Percentiles rank a stretch among this genome's conserved stretches.
Evolutionary conservation across 1,140 invertebrate genomes (phyloP).

Genomic region (Lerema accius): DNA sequence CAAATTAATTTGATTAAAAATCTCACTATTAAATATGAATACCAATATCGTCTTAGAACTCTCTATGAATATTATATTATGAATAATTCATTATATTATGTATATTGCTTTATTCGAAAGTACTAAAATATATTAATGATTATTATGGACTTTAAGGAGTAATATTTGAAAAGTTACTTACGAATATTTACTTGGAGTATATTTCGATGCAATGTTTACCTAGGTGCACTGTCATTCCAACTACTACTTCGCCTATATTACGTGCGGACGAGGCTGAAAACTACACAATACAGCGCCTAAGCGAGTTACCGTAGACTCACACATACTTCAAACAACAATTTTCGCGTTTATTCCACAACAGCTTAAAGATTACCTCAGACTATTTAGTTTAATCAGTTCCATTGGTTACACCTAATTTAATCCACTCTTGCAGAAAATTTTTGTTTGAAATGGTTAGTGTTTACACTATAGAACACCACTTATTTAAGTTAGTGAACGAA

Average conservation of each 20-base stretch:
- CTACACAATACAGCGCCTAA: constrained; percentile 36
- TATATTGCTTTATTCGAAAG: constrained; percentile 31
- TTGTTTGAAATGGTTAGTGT: constrained; percentile 60
- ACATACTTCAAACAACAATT: constrained; percentile 67
- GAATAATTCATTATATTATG: constrained; percentile 13
- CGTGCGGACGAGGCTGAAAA: constrained; percentile 34
- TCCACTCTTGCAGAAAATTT: constrained; percentile 52
- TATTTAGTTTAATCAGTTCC: constrained; percentile 59
- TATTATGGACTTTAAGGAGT: constrained; percentile 23
- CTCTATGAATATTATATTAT: constrained; percentile 24
- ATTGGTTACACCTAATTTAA: constrained; percentile 48
- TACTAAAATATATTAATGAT: constrained; percentile 29
- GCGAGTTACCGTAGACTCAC: constrained; percentile 31
- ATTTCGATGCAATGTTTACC: constrained; percentile 29
- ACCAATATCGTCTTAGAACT: constrained; percentile 22
- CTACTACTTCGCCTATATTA: constrained; percentile 18
- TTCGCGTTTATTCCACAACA: constrained; percentile 38
- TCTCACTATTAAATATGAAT: constrained; percentile 31
- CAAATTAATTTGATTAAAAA: constrained; percentile 24
- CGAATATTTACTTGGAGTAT: constrained; percentile 29
- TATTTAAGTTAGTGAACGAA: constrained; percentile 35
- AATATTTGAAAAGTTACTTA: constrained; percentile 29
- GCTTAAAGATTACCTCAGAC: constrained; percentile 54
- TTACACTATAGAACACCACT: constrained; percentile 46
- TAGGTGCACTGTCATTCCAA: constrained; percentile 23